A percentile compares a stretch with the other conserved stretches of the same genome.
phyloP scores from a whole-genome alignment of 2,797 vertebrate genomes.

The Toxotes lorentzi region DNA sequence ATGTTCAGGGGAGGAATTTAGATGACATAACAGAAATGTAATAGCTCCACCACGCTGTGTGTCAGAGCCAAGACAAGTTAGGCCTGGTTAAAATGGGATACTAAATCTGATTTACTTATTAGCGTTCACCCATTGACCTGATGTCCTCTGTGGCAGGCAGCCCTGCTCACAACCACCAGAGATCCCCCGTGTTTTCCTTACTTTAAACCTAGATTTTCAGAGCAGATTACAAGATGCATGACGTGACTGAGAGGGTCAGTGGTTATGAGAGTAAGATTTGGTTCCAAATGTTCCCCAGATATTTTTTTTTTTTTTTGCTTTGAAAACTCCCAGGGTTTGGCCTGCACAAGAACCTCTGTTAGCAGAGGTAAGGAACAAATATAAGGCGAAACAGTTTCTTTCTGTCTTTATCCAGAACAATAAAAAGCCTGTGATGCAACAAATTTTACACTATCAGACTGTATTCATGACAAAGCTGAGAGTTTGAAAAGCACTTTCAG shows the following conservation, averaged over 20 bases:
- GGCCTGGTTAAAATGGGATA: constrained; percentile 64
- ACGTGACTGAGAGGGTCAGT: constrained; percentile 12
- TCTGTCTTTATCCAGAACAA: constrained; percentile 12
- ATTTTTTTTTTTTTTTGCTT: constrained; percentile 4
- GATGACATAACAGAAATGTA: constrained; percentile 72
- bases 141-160: constrained; percentile 45
- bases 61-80: constrained; percentile 55
- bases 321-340: constrained; percentile 17
- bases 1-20: constrained; percentile 52
- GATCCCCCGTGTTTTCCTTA: neutral
- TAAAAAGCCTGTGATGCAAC: constrained; percentile 33
- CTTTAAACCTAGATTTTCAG: constrained; percentile 34
- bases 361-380: constrained; percentile 33
- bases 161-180: constrained; percentile 7
- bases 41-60: constrained; percentile 27
- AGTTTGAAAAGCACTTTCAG: neutral
- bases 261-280: constrained; percentile 20
- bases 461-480: constrained; percentile 13
- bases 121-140: constrained; percentile 56
- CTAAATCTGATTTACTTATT: constrained; percentile 71
- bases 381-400: constrained; percentile 18
- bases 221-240: constrained; percentile 45
- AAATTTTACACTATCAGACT: constrained; percentile 5
- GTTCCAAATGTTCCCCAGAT: constrained; percentile 19
- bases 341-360: constrained; percentile 10